Evolutionary conservation across 2,113 vertebrate genomes (phyloP), one percentile per base, ranked within the genome.

Genomic region (Malurus elegans): DNA sequence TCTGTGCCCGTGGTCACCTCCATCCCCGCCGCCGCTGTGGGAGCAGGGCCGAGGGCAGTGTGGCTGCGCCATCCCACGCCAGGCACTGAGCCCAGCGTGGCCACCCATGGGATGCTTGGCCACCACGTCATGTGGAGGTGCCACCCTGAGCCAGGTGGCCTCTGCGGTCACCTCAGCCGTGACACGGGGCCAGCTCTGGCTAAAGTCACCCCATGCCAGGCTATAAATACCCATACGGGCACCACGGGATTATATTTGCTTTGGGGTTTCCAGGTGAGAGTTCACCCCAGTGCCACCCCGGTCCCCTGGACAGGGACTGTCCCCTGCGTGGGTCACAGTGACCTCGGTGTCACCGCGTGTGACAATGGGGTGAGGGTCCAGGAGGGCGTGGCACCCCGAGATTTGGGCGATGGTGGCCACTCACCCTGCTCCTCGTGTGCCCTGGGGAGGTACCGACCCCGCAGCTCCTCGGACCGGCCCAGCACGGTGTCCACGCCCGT

Each of bases 361-460:
- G 38, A 86, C 19, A 4, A 12, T 5, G 14, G 20, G 25, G 19
- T 5, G 12, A 28, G 24, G 23, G 19, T 16, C 9, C 4, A 0
- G 15, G 3, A 5, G 10, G 26, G 34, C 3, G 18, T 5, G 45
- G 75, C 50, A 83, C 42, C 36, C 65, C 4, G 1, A 51, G 23
- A 11, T 47, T 1, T 10, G 23, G 42, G 70, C 20, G 7, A 3
- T 1, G n/a, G 26, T 5, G 2, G 1, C 18, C 28, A 58, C 99
- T 98, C 86, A 99, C 99, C 98, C 32, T 96, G 97, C 83, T 99
- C 98, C 16, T 94, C 83, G 0, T 98, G 97, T 0, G 89, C 97
- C 90, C 98, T 65, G 0, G 99, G 99, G 45, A 99, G 98, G 95
- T 98, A 98, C 31, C 98, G 98, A 12, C 98, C 98, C n/a, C 98